Base-by-base conservation (phyloP, 2,888 invertebrate genomes). In the Beris chalybata region DNA sequence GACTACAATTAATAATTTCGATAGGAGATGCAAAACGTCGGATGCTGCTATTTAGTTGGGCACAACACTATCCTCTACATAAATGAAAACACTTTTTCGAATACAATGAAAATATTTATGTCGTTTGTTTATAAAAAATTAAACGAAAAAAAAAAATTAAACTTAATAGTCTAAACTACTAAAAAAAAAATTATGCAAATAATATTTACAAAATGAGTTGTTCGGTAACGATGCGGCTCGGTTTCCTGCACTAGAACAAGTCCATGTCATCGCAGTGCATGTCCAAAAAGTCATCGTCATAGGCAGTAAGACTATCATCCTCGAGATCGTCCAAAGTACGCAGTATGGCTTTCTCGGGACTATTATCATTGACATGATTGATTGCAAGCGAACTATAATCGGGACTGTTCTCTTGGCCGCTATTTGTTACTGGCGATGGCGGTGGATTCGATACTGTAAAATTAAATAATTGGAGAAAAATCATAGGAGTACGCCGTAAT, bases 381-480 rank as follows among this genome's bases (percentile, higher is more conserved):
- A 81, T 80, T 53, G 76, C 76, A 66, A 82, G 82, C 0, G 81
- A 81, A 76, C 85, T 85, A n/a, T 85, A 85, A 74, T 89, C 89
- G 66, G 86, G 86, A 71, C 87, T 88, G 74, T 86, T 83, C 52
- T 86, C 87, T 67, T 86, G 85, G 4, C 81, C 78, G 13, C 87
- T 86, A 77, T 89, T 89, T 0, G 89, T 91, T 43, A 88, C 92
- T 0, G 92, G 92, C 31, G 91, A 92, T 5, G 92, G 92, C 11
- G 92, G 92, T 54, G 92, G 92, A 81, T 92, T 92, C 2, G 81
- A 81, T 65, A 81, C 80, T 78, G 50, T 48, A 71, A 65, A n/a
- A 15, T 55, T 38, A 43, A 22, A 44, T 61, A 4, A 48, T 52
- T 13, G 31, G 13, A 31, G 13, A 31, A 53, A 63, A 12, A 31